A percentile compares a stretch with the other conserved stretches of the same genome.
These are phyloP conservation scores for Arge pagana DNA, from an alignment of 2,888 invertebrate genomes.

Conservation along the genomic window DNA sequence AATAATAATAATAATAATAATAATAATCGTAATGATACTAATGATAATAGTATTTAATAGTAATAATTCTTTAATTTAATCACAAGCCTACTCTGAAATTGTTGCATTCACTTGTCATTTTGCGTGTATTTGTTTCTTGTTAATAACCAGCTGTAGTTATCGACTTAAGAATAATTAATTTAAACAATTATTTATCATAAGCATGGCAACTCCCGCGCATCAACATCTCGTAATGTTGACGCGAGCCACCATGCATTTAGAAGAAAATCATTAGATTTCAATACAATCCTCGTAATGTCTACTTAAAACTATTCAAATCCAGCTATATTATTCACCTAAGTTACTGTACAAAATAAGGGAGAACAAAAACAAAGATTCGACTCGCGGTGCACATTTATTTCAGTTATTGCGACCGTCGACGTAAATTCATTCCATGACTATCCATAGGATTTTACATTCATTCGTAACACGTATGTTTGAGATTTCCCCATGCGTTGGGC, in stretches of 20 bases:
- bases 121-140: conserved; percentile 31
- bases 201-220: neutral
- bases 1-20: conserved; percentile 7
- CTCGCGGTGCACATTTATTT: conserved; percentile 12
- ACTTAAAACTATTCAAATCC: conserved; percentile 29
- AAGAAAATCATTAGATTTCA: neutral
- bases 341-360: conserved; percentile 35
- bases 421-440: neutral
- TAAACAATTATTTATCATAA: conserved; percentile 6
- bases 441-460: neutral
- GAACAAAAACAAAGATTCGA: conserved; percentile 16
- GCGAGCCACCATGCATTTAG: neutral
- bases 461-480: neutral
- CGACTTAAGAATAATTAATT: conserved; percentile 27
- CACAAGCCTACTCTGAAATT: conserved; percentile 50
- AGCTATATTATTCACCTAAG: conserved; percentile 32
- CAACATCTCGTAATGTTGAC: neutral
- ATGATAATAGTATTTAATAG: conserved; percentile 12
- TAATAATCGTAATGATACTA: conserved; percentile 5
- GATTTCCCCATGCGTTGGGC: conserved; percentile 1
- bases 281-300: conserved; percentile 21
- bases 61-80: conserved; percentile 45
- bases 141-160: conserved; percentile 26
- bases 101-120: conserved; percentile 41
- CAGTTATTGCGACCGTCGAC: conserved; percentile 5